Evolutionary conservation across 2,888 invertebrate species (phyloP), one percentile per base, ranked within the genome.

Genomic region (Synergus japonicus): DNA sequence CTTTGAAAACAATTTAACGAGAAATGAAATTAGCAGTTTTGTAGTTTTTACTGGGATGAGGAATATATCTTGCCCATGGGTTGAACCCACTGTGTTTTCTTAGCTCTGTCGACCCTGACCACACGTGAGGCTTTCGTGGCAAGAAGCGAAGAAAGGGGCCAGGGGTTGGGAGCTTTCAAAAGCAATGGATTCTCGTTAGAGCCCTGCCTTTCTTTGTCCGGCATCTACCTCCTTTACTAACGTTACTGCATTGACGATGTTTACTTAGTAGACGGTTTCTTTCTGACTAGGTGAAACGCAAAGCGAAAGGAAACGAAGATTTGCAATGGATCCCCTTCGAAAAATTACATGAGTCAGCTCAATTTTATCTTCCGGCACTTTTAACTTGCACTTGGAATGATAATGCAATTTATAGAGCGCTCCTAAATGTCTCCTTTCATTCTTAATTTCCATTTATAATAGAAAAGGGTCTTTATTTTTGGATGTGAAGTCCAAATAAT

Each of bases 1-100:
- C 80, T 86, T 85, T 84, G 86, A 85, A 85, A 85, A 85, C 83
- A 84, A 86, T 86, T 86, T 85, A 83, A 85, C 83, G 81, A 83
- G 85, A 85, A 87, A 87, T 85, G 86, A 85, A 89, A 89, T 88
- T 89, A 88, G 85, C 83, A 60, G 79, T 80, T 85, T 85, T 60
- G 82, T 84, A 78, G 81, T 78, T 63, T 78, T 79, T 64, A 54
- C 76, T 66, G 46, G 78, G 76, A 78, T 78, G 73, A 7, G 54
- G 49, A 18, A 54, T 73, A 73, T 79, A 54, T 78, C 82, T 69
- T 69, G 18, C 54, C 73, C 41, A 37, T 54, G 37, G 73, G 37
- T 73, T 73, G n/a, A 73, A 54, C 15, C 78, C 73, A 64, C 77
- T 78, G 67, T 81, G 81, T 86, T 86, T 84, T 85, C 86, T 83